These are phyloP conservation scores for Otolemur garnettii DNA, from an alignment of 2,113 vertebrate genomes.

Conservation along the genomic window DNA sequence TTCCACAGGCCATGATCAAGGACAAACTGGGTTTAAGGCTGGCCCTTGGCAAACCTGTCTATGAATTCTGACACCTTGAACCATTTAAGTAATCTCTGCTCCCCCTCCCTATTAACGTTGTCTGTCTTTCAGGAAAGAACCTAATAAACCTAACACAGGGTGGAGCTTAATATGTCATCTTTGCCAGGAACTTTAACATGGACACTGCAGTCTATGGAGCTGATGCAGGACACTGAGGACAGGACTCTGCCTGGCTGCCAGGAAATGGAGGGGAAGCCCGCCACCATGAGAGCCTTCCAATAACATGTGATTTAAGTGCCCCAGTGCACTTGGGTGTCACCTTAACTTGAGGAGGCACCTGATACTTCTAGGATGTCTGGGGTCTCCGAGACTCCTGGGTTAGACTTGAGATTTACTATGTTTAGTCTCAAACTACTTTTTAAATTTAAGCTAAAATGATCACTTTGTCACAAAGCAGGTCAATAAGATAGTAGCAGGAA, in stretches of 20 bases:
- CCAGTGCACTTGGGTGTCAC: background rate
- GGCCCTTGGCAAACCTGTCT: background rate
- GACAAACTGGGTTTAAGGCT: background rate
- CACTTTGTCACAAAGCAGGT: slow-evolving; percentile 11
- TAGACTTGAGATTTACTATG: background rate
- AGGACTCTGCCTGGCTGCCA: background rate
- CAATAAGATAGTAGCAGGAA: background rate
- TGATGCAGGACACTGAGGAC: background rate
- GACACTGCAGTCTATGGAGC: background rate
- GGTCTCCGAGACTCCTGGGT: background rate
- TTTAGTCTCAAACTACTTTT: background rate
- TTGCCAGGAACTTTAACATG: background rate
- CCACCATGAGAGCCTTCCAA: background rate
- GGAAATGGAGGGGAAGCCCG: background rate
- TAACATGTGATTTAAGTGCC: background rate
- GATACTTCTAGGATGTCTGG: background rate
- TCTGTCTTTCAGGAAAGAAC: background rate
- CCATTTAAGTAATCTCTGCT: background rate
- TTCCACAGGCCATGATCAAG: background rate
- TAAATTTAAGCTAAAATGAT: background rate
- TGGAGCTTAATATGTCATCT: background rate
- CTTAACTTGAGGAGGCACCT: background rate
- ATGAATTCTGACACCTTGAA: slow-evolving; percentile 1
- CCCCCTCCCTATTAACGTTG: background rate
- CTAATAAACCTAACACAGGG: background rate